Base-by-base conservation (phyloP, 1,140 invertebrate genomes). In the Eufriesea mexicana region DNA sequence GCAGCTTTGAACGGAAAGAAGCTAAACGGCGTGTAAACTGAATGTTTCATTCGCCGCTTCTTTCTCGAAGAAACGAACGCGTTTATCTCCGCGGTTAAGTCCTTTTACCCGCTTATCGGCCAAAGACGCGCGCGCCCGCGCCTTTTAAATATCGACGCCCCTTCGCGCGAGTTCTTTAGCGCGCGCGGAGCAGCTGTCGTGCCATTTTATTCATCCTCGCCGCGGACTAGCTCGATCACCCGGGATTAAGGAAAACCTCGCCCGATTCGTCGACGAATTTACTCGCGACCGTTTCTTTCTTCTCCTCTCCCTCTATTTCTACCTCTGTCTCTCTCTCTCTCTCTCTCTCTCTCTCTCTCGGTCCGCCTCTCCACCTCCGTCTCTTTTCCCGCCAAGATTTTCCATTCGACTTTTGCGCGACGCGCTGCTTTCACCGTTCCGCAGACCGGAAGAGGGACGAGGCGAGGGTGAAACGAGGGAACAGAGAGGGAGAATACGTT, bases 51-150 rank as follows among this genome's bases (percentile, higher is more conserved):
- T 23, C 5, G 12, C 35, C 54, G 70, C 18, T 45, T 20, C 16
- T 45, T 59, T 12, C 74, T 28, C 74, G 61, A 61, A 51, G 74
- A 66, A 35, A n/a, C 74, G 47, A 2, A 6, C 42, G 42, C 66
- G 66, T 47, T 71, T 71, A 55, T 79, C 71, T 59, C 42, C 49
- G 20, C 66, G 47, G 51, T 64, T 64, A 23, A 47, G 74, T 47
- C 51, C 64, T 78, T 35, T 35, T 28, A 70, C 51, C 64, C n/a
- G 62, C 42, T 79, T 79, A 79, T 79, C 77, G 77, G 45, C 12
- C 66, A 20, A 20, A 51, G 55, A 57, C 70, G 25, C 35, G 25
- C 35, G 35, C 1, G n/a, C 28, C 20, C 20, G 10, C 45, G 12
- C 67, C 66, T 79, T 79, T 71, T 59, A 71, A 79, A 70, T 51